Base-by-base conservation (phyloP, 1,140 invertebrate genomes). In the Vollenhovia emeryi region DNA sequence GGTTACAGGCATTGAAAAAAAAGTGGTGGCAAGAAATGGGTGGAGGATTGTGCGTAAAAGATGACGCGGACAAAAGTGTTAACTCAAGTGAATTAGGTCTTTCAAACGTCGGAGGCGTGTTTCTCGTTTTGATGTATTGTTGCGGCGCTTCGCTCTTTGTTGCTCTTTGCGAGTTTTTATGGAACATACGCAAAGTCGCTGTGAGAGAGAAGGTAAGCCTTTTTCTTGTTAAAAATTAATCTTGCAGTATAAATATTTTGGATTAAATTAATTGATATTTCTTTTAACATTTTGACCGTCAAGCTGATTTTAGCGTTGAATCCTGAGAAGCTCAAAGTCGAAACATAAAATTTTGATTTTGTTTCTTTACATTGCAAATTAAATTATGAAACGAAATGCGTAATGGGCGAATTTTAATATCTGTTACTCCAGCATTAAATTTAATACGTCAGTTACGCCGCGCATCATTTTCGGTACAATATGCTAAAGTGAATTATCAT, bases 71-170 rank as follows among this genome's bases (percentile, higher is more conserved):
- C n/a, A 69, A 64, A 24, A 69, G 9, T 24, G 80, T 59, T 0
- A 90, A 82, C 48, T 91, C 91, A 1, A 91, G 90, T 36, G 97
- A 97, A 91, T 92, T 98, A 64, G 97, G 96, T 21, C 95, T 99
- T 48, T 96, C 96, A 30, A 98, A 98, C 86, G 97, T 99, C 9
- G 98, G 98, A 76, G 98, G 98, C 68, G 98, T 99, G 13, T 99
- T 98, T 93, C 96, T 99, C 1, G 98, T 99, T 0, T 94, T 99
- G 0, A 96, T 97, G 2, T 95, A 96, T 27, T 98, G 98, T 0
- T 96, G 97, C 62, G 90, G 94, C 1, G 94, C 96, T 13, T 96
- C 97, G 0, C 95, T 97, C 27, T 87, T 97, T 4, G 96, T 98
- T 79, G 96, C 96, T 0, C 94, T 97, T 11, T 95, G 96, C 8